Conservation (phyloP, 2,113 vertebrate species). For the Apodemus sylvaticus region DNA sequence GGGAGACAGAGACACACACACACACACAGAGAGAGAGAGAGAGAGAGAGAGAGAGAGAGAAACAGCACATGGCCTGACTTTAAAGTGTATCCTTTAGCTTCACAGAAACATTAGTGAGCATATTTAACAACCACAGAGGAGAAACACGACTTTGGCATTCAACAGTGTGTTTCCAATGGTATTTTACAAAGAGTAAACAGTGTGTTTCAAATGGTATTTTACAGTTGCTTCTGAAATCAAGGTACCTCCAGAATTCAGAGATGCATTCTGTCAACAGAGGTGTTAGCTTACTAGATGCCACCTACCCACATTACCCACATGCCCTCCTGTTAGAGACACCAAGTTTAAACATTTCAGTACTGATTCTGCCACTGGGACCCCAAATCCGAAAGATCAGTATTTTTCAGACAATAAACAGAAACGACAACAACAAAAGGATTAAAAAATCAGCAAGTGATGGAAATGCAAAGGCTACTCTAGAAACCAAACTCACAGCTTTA, state of each 20-base stretch:
- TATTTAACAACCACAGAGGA: slow-evolving; percentile 55
- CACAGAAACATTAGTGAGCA: slow-evolving; percentile 65
- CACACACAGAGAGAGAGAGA: background rate
- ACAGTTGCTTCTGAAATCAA: slow-evolving; percentile 71
- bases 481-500: background rate
- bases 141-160: slow-evolving; percentile 61
- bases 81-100: slow-evolving; percentile 75
- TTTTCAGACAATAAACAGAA: background rate
- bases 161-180: slow-evolving; percentile 64
- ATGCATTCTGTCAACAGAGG: slow-evolving; percentile 37
- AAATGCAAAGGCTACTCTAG: background rate
- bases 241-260: slow-evolving; percentile 67
- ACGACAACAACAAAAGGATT: background rate
- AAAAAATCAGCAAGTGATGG: background rate
- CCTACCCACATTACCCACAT: background rate
- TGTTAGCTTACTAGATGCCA: background rate
- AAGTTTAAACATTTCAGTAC: background rate
- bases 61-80: slow-evolving; percentile 79
- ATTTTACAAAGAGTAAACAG: too few species aligned
- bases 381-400: slow-evolving; percentile 22
- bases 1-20: background rate
- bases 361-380: slow-evolving; percentile 6
- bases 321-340: background rate
- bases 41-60: background rate
- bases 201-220: too few species aligned